Conservation (phyloP, 2,113 vertebrate species). For the Mobula birostris region DNA sequence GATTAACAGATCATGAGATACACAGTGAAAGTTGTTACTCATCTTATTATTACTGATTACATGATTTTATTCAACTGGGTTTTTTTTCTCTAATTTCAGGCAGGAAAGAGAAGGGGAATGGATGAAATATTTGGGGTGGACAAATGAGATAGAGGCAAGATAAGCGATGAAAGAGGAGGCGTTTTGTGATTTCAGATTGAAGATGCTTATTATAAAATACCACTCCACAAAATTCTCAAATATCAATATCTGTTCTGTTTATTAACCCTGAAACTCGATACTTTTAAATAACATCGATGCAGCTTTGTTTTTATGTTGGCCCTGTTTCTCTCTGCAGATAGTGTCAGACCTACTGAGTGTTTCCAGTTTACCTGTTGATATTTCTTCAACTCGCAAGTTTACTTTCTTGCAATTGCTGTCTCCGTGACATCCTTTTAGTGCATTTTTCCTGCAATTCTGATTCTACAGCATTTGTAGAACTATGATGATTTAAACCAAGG, state of each 20-base stretch:
- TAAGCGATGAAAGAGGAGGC: not conserved
- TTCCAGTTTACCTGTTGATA: no score
- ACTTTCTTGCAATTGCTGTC: not conserved
- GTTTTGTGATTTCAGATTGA: not conserved
- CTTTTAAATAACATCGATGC: not conserved
- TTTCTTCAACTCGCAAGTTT: not conserved
- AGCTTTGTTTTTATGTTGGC: not conserved
- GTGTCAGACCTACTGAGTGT: no score
- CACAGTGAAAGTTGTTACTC: not conserved
- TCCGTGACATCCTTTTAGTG: not conserved
- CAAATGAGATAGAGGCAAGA: no score
- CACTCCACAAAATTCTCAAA: not conserved
- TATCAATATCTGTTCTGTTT: not conserved
- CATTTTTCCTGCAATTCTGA: not conserved
- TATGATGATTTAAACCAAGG: not conserved
- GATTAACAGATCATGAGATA: not conserved
- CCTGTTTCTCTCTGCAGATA: no score
- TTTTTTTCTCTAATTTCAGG: not conserved
- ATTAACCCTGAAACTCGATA: not conserved
- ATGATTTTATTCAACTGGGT: not conserved
- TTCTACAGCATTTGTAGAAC: not conserved
- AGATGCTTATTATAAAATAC: not conserved
- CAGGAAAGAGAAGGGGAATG: not conserved
- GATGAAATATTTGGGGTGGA: not conserved
- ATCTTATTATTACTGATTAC: not conserved